Base-by-base conservation (phyloP, 2,113 vertebrate genomes). In the Sebastes schlegelii region DNA sequence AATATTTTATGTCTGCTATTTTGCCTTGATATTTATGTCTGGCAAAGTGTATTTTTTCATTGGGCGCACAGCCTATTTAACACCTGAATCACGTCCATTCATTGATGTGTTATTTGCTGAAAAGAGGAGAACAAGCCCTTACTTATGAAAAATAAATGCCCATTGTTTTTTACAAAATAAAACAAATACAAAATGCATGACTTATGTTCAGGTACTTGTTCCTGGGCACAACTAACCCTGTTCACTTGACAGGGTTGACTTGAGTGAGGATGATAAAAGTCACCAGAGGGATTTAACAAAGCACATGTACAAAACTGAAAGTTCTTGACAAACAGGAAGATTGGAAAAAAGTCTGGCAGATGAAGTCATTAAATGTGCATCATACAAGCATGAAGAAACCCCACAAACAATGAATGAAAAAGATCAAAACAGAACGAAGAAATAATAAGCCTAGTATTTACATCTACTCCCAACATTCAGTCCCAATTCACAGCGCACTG, bases 281-380 rank as follows among this genome's bases (percentile, higher is more conserved):
- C 58, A 43, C 2, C 40, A 48, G 16, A 60, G 23, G 51, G 42
- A 49, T 80, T 57, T 4, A 46, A 42, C 51, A 65, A 73, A 48
- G 42, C 68, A 57, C 34, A 26, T 2, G 2, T 1, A 34, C 8
- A 46, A 49, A 21, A 23, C 9, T 42, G 43, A 73, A 26, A 62
- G 66, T 23, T 54, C 48, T 21, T 61, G 48, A 55, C 58, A 70
- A 57, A 40, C 45, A 54, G 40, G 12, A 45, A 26, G 45, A 52
- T 48, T 57, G 13, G 8, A 40, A 21, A 26, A 65, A 58, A 55
- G 26, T 45, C n/a, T 64, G 17, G 23, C 52, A 26, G 7, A 8
- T 19, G 1, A 46, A 69, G 48, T 70, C 4, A 57, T 57, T 13
- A 77, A 83, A 64, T 77, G 21, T 8, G 72, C 43, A 40, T 67